Evolutionary conservation across 2,888 invertebrate species (phyloP).

Genomic region (Leucophora obtusa): DNA sequence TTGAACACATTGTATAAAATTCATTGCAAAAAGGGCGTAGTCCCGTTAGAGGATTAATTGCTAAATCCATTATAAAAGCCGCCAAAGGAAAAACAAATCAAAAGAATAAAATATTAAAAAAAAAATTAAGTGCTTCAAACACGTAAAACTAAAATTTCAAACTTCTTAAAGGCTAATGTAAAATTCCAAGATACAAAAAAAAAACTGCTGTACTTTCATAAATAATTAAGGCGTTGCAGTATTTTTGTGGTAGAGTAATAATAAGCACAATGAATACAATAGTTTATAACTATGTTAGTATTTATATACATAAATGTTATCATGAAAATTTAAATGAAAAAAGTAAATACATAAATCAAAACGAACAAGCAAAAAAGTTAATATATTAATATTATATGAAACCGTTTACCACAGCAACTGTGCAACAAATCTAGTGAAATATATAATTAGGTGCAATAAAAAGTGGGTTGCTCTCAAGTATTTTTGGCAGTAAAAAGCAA

Average conservation of each 20-base stretch:
- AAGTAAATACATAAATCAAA: background rate
- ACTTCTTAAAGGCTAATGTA: background rate
- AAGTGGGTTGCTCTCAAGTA: too few species aligned
- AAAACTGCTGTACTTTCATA: background rate
- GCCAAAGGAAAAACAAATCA: background rate
- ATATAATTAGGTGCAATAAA: too few species aligned
- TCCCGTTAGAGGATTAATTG: too few species aligned
- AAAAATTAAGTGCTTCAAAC: conserved; percentile 32
- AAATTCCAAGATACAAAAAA: background rate
- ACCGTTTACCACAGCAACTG: too few species aligned
- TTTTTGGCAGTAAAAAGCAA: too few species aligned
- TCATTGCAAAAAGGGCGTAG: too few species aligned
- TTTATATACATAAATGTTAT: background rate
- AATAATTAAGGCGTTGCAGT: conserved; percentile 50
- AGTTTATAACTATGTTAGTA: background rate
- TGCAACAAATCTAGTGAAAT: too few species aligned
- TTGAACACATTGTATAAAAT: too few species aligned
- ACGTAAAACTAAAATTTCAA: conserved; percentile 41
- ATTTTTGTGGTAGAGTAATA: conserved; percentile 33
- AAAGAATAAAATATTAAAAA: background rate
- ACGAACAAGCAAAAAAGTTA: background rate
- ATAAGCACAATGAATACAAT: conserved; percentile 35
- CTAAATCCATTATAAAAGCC: too few species aligned
- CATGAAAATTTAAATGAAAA: background rate
- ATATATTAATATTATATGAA: too few species aligned